These are phyloP conservation scores for Stigmatopora argus DNA, from an alignment of 2,113 vertebrate genomes.

Conservation along the genomic window DNA sequence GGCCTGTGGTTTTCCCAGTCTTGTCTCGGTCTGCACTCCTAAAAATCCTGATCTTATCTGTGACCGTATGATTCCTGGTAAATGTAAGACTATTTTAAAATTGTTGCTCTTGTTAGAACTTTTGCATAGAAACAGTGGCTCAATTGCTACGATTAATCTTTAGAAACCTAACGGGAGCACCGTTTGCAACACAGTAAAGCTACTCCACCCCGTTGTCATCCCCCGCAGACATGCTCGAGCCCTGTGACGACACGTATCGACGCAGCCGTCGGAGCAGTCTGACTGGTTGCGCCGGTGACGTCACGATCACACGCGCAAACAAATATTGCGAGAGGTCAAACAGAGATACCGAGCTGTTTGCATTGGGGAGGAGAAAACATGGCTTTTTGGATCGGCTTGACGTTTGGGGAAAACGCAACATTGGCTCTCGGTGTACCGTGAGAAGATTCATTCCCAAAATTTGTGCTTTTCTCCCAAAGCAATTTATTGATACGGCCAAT, in stretches of 20 bases:
- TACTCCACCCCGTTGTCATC: slow-evolving; percentile 34
- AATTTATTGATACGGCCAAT: no score
- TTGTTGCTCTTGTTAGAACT: neutral
- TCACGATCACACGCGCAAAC: neutral
- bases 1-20: no score
- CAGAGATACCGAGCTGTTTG: slow-evolving; percentile 9
- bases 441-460: no score
- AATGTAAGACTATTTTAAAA: neutral
- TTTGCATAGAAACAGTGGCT: neutral
- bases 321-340: slow-evolving; percentile 7
- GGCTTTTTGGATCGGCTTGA: neutral
- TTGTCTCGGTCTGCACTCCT: no score
- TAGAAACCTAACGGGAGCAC: slow-evolving; percentile 1
- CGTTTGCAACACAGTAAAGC: slow-evolving; percentile 5
- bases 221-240: slow-evolving; percentile 6
- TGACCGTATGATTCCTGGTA: neutral
- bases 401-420: neutral
- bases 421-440: no score
- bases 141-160: neutral
- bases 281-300: slow-evolving; percentile 54
- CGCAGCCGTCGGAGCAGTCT: neutral
- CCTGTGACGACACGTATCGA: neutral
- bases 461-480: no score
- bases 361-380: neutral
- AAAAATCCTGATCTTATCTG: no score